phyloP scores from a whole-genome alignment of 2,888 invertebrate genomes.

The Branchinecta sandiegonensis region DNA sequence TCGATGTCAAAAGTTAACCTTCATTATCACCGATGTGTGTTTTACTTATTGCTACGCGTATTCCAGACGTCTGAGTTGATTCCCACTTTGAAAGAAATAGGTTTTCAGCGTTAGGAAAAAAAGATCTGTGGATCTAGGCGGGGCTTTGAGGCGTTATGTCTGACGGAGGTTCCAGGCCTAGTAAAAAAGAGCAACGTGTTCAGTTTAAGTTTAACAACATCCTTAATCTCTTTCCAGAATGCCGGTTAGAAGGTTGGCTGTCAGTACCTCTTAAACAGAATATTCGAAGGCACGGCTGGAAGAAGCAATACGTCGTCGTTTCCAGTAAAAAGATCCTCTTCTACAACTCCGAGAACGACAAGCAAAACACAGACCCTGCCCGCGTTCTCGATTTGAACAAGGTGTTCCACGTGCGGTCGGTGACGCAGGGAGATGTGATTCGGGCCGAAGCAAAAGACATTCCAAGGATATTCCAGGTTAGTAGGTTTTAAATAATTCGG shows the following conservation, averaged over 20 bases:
- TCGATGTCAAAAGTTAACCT: no score
- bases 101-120: no score
- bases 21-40: no score
- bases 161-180: no score
- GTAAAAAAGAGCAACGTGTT: no score
- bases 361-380: slow-evolving; percentile 83
- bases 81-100: no score
- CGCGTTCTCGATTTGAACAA: slow-evolving; percentile 92
- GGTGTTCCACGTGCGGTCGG: slow-evolving; percentile 95
- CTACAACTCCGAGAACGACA: slow-evolving; percentile 86
- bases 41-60: no score
- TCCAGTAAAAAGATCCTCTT: slow-evolving; percentile 93
- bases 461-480: slow-evolving; percentile 84
- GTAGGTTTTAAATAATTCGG: slow-evolving; percentile 16
- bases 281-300: slow-evolving; percentile 89
- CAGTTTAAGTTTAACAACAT: background rate
- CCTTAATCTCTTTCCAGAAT: slow-evolving; percentile 10
- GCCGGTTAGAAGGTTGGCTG: slow-evolving; percentile 79
- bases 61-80: no score
- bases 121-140: no score
- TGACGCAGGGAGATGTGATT: slow-evolving; percentile 97
- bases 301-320: slow-evolving; percentile 90
- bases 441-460: slow-evolving; percentile 98
- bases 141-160: no score
- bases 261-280: slow-evolving; percentile 90